phyloP scores from a whole-genome alignment of 2,888 invertebrate species.

The Drosophila conformis region DNA sequence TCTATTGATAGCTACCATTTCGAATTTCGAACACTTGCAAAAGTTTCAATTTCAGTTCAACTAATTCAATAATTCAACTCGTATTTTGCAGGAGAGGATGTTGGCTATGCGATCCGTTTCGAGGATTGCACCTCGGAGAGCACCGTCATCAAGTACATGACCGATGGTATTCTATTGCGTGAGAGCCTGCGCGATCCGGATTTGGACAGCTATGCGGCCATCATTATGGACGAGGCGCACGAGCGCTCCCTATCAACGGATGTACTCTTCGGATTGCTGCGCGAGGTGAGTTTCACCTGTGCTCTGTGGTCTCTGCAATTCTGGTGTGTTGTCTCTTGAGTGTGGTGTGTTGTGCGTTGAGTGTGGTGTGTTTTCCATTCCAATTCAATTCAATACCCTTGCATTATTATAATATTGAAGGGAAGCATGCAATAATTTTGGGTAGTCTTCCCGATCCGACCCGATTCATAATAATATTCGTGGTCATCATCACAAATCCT shows the following conservation, averaged over 20 bases:
- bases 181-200: slow-evolving; percentile 98
- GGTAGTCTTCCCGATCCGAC: background rate
- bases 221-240: slow-evolving; percentile 99
- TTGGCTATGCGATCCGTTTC: slow-evolving; percentile 99
- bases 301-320: background rate
- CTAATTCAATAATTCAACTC: background rate
- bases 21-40: background rate
- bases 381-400: background rate
- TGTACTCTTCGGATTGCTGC: slow-evolving; percentile 96
- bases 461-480: background rate
- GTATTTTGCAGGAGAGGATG: slow-evolving; percentile 89
- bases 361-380: background rate
- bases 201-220: slow-evolving; percentile 97
- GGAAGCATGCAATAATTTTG: background rate
- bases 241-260: slow-evolving; percentile 99
- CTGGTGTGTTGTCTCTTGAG: background rate
- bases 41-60: background rate
- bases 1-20: background rate
- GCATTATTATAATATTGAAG: background rate
- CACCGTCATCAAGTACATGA: slow-evolving; percentile 99
- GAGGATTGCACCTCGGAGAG: slow-evolving; percentile 99
- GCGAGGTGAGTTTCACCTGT: slow-evolving; percentile 89
- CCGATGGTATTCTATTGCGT: slow-evolving; percentile 98
- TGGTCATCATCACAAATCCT: background rate
- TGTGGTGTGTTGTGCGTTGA: background rate